These are phyloP conservation scores for Mobula birostris DNA, from an alignment of 2,113 vertebrate genomes.

Conservation along the genomic window DNA sequence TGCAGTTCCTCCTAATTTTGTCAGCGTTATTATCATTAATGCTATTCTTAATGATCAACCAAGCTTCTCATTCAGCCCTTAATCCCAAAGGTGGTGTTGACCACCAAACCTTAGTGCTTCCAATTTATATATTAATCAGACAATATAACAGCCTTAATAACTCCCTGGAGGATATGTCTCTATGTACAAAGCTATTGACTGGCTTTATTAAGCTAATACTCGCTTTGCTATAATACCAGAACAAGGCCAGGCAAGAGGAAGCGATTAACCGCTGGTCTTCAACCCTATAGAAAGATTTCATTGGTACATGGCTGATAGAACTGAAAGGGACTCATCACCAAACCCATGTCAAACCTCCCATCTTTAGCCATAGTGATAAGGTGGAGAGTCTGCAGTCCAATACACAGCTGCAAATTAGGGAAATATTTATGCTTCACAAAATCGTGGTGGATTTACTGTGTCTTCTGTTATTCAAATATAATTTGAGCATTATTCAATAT, in stretches of 20 bases:
- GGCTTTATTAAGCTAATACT: not conserved
- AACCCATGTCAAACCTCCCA: not conserved
- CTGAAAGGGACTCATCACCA: not conserved
- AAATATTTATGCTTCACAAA: not conserved
- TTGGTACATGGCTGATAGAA: not conserved
- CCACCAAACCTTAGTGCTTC: not conserved
- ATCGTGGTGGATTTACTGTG: not conserved
- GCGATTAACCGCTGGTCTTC: not conserved
- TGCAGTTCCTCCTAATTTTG: slow-evolving; percentile 5
- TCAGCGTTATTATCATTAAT: not conserved
- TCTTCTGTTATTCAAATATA: no score
- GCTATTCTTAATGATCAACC: not conserved
- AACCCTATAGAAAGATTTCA: not conserved
- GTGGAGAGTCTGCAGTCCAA: not conserved
- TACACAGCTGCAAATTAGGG: not conserved
- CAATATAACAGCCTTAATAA: not conserved
- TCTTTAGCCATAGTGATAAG: not conserved
- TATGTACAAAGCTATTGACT: not conserved
- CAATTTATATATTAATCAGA: slow-evolving; percentile 20
- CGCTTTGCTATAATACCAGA: not conserved
- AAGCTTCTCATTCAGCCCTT: not conserved
- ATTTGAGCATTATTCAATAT: not conserved
- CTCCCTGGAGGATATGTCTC: not conserved
- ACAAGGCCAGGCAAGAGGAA: not conserved
- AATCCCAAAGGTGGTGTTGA: not conserved